A percentile compares a stretch with the other conserved stretches of the same genome.
Conservation (phyloP, 2,113 vertebrate genomes). For the Chascanopsetta lugubris region DNA sequence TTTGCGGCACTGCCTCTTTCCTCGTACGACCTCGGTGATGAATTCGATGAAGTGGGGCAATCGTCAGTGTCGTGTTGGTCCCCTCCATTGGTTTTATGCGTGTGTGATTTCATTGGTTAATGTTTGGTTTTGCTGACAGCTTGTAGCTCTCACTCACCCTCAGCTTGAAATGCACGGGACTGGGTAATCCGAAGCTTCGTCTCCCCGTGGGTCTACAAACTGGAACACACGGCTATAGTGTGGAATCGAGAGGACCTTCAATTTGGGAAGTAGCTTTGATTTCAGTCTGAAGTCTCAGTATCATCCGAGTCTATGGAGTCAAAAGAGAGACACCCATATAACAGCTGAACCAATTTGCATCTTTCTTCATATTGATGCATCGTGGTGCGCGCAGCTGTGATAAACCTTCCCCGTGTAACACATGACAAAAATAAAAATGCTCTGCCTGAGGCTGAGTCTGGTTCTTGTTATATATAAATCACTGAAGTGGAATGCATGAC, state of each 20-base stretch:
- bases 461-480: conserved; percentile 22
- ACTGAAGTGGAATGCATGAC: conserved; percentile 27
- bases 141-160: neutral
- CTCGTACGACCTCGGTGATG: neutral
- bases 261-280: neutral
- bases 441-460: conserved; percentile 5
- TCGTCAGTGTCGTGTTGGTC: neutral
- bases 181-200: neutral
- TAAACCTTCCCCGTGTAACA: neutral
- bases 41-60: neutral
- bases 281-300: neutral
- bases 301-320: neutral
- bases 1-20: neutral
- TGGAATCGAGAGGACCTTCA: neutral
- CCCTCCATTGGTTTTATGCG: neutral
- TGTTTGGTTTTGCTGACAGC: neutral
- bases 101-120: neutral
- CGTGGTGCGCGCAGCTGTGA: neutral
- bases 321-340: neutral
- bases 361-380: neutral
- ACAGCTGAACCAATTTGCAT: neutral
- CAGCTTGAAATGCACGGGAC: neutral
- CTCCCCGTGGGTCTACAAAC: neutral
- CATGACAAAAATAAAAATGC: conserved; percentile 18
- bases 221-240: neutral